A percentile compares a stretch with the other conserved stretches of the same genome.
These are phyloP conservation scores for Leucoraja erinaceus DNA, from an alignment of 2,113 vertebrate species.

Conservation along the genomic window DNA sequence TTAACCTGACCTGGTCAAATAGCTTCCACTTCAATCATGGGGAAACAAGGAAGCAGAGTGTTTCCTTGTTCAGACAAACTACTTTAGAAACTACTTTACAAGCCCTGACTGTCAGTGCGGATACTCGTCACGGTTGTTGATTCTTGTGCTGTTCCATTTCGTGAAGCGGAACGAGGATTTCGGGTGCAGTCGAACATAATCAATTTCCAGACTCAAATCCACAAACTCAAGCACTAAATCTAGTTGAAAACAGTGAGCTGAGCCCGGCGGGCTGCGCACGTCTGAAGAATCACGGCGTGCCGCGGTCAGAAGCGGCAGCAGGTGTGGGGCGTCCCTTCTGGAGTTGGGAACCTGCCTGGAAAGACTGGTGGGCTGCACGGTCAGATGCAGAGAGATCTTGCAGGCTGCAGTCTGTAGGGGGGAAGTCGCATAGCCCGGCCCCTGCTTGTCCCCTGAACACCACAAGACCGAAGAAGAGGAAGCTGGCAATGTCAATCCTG, in stretches of 20 bases:
- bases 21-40: neutral
- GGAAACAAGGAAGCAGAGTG: neutral
- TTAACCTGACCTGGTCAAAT: neutral
- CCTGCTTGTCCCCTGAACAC: too few species aligned
- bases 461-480: too few species aligned
- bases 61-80: neutral
- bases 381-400: too few species aligned
- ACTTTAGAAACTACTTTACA: neutral
- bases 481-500: too few species aligned
- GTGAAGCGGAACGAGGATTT: neutral
- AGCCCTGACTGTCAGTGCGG: neutral
- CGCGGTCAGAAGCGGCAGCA: too few species aligned
- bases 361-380: too few species aligned
- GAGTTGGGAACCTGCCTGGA: too few species aligned
- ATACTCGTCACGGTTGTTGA: neutral
- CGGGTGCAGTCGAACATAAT: neutral
- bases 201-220: neutral
- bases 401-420: too few species aligned
- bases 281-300: too few species aligned
- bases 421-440: too few species aligned
- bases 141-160: neutral
- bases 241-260: neutral
- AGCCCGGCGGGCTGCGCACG: neutral
- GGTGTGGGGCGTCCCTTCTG: too few species aligned
- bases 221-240: neutral